Base-by-base conservation (phyloP, 2,113 vertebrate species). In the Sphyrna mokarran region DNA sequence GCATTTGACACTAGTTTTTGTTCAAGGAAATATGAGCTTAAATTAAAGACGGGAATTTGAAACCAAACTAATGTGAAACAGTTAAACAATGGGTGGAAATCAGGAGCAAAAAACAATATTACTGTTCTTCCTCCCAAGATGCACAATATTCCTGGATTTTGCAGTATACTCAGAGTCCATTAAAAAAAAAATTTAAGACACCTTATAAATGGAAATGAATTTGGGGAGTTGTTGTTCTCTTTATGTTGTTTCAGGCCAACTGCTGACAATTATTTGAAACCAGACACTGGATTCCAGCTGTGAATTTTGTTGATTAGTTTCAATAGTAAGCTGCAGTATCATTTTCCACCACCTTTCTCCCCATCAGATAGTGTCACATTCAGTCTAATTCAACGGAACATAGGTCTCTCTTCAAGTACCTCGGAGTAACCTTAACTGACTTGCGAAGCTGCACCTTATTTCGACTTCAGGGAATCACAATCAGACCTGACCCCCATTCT, bases 251-350 rank as follows among this genome's bases (percentile, higher is more conserved):
- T 20, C 2, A 63, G 63, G n/a, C 89, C 0, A 26, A 63, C 61
- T 93, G 58, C 87, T 20, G 58, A 63, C 87, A n/a, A 63, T 63
- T 63, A 93, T 66, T 40, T 93, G 89, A 93, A 93, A 68, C 89
- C 89, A 68, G 89, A 93, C 6, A 66, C 61, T 43, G 5, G 80
- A 83, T 83, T 22, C 80, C 18, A 37, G 89, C 61, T 18, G 37
- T 93, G 58, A 16, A 66, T 93, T 66, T 68, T 37, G 89, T 18
- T 93, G 89, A 93, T 22, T 93, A 18, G 58, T 93, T 63, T 93
- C 89, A 37, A 91, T 63, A 63, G 58, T n/a, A 5, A 66, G 63
- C 58, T 93, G 89, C 61, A 22, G 89, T 93, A 37, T 93, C 33
- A 22, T 18, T 93, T 90, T 90, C 26, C 54, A 33, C 26, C 48